Conservation (phyloP, 2,888 invertebrate genomes). For the Empis livida region DNA sequence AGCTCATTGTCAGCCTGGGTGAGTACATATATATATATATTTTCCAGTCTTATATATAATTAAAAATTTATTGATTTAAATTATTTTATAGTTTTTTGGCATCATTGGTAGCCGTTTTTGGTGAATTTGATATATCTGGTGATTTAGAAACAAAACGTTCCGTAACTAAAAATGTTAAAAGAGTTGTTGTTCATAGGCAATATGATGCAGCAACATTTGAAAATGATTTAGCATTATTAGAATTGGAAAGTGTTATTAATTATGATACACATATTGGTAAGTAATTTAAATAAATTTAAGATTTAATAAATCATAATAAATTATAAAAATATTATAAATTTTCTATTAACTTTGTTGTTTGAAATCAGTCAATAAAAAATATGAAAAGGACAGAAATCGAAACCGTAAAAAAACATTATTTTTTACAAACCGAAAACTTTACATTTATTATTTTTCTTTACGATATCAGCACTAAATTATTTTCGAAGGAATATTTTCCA, state of each 20-base stretch:
- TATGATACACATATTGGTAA: constrained; percentile 75
- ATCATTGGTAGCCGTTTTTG: constrained; percentile 79
- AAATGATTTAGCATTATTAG: constrained; percentile 78
- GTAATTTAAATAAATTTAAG: constrained; percentile 13
- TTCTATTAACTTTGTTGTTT: too few relatives aligned
- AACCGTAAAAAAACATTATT: too few relatives aligned
- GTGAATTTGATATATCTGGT: constrained; percentile 80
- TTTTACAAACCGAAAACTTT: too few relatives aligned
- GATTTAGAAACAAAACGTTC: constrained; percentile 67
- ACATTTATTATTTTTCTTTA: too few relatives aligned
- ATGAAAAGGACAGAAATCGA: too few relatives aligned
- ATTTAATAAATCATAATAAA: too few relatives aligned
- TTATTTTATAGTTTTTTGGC: constrained; percentile 54
- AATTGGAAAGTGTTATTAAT: constrained; percentile 68
- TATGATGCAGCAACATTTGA: constrained; percentile 87
- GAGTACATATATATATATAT: constrained; percentile 13
- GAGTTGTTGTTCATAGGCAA: constrained; percentile 77
- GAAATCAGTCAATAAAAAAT: too few relatives aligned
- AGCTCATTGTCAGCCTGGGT: constrained; percentile 92
- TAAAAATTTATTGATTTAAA: neutral
- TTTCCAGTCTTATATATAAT: neutral
- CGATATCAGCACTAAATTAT: too few relatives aligned
- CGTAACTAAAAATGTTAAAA: constrained; percentile 66
- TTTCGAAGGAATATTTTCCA: too few relatives aligned
- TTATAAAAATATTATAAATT: too few relatives aligned